These are phyloP conservation scores for Calypte anna DNA, from an alignment of 2,113 vertebrate species.

Conservation along the genomic window DNA sequence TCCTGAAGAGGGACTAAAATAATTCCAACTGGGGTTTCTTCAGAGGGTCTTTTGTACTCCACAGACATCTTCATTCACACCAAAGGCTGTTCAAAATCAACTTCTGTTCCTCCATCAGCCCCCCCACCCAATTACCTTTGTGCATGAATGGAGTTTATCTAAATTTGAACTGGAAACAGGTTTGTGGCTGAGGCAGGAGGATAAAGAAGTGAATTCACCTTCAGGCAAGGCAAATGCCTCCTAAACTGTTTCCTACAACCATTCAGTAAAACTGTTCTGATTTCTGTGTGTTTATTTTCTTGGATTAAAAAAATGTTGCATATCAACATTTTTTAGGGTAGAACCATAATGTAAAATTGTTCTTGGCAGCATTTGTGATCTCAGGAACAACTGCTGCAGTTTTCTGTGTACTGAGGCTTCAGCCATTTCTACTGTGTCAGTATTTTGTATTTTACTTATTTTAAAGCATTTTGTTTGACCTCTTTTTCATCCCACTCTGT, in stretches of 20 bases:
- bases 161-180: background rate
- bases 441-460: background rate
- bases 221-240: background rate
- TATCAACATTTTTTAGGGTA: background rate
- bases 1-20: background rate
- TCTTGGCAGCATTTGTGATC: background rate
- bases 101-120: background rate
- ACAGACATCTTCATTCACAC: background rate
- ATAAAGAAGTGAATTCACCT: background rate
- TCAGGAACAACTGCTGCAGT: background rate
- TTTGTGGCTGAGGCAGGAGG: background rate
- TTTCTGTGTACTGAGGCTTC: background rate
- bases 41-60: background rate
- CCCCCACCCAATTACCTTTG: background rate
- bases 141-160: background rate
- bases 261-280: background rate
- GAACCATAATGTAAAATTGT: background rate
- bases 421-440: background rate
- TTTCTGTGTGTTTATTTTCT: background rate
- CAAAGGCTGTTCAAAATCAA: background rate
- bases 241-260: background rate
- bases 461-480: background rate
- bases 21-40: background rate
- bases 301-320: background rate
- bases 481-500: background rate